Conservation (phyloP, 1,140 invertebrate species). For the Drosophila asahinai region DNA sequence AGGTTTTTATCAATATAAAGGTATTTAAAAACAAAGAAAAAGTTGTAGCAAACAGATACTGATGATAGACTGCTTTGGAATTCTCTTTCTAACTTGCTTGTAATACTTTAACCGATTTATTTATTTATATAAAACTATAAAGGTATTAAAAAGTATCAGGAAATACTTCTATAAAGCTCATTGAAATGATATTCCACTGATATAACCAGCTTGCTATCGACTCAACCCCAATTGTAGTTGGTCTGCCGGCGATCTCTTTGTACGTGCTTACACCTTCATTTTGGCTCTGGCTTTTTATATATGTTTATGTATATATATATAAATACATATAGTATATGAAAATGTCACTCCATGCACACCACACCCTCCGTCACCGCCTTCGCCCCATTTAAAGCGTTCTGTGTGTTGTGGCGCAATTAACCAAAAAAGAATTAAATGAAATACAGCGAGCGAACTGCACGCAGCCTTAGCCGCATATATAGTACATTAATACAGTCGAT, state of each 20-base stretch:
- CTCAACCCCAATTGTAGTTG: slow-evolving; percentile 6
- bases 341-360: slow-evolving; percentile 63
- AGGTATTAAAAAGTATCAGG: too few relatives aligned
- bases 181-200: background rate
- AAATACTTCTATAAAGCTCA: background rate
- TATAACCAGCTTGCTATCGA: background rate
- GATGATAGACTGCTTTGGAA: too few relatives aligned
- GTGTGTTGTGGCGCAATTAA: slow-evolving; percentile 70
- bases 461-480: slow-evolving; percentile 35
- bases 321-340: slow-evolving; percentile 24
- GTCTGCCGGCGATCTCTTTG: slow-evolving; percentile 34
- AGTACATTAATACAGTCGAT: slow-evolving; percentile 6
- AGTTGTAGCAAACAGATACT: too few relatives aligned
- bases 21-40: too few relatives aligned
- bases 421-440: slow-evolving; percentile 56
- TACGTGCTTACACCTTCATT: slow-evolving; percentile 74
- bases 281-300: slow-evolving; percentile 37
- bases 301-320: background rate
- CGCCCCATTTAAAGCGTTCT: slow-evolving; percentile 34
- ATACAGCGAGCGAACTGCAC: slow-evolving; percentile 53
- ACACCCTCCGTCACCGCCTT: slow-evolving; percentile 15
- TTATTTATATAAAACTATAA: too few relatives aligned
- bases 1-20: too few relatives aligned
- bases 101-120: too few relatives aligned
- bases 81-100: too few relatives aligned